A percentile compares a stretch with the other conserved stretches of the same genome.
Evolutionary conservation across 2,797 vertebrate species (phyloP).

Genomic region (Diplodus sargus): DNA sequence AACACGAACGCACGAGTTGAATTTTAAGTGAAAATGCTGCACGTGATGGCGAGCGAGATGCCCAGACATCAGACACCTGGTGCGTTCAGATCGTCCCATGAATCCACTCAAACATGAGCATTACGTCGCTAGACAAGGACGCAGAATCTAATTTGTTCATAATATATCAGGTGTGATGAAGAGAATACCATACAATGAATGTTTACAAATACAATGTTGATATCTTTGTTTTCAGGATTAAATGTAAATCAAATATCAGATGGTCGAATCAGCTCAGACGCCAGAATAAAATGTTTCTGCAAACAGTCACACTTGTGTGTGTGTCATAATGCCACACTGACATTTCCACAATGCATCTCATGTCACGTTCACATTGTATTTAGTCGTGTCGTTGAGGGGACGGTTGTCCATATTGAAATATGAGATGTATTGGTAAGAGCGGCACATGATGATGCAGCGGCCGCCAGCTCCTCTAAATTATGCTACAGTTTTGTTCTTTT

Average conservation of each 20-base stretch:
- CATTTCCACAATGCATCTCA: too few species aligned
- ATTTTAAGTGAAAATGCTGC: conserved; percentile 26
- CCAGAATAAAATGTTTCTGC: not conserved
- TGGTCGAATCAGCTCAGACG: too few species aligned
- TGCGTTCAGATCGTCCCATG: not conserved
- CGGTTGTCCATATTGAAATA: too few species aligned
- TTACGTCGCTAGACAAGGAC: conserved; percentile 6
- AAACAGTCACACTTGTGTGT: too few species aligned
- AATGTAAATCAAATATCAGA: not conserved
- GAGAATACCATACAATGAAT: not conserved
- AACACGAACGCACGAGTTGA: conserved; percentile 20
- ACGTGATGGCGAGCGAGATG: conserved; percentile 20
- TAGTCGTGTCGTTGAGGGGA: too few species aligned
- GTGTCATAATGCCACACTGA: too few species aligned
- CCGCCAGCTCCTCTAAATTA: too few species aligned
- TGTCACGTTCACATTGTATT: too few species aligned
- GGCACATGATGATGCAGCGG: too few species aligned
- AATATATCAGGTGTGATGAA: conserved; percentile 7
- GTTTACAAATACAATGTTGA: not conserved
- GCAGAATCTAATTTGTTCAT: not conserved
- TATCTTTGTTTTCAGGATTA: not conserved
- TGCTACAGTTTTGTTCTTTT: too few species aligned
- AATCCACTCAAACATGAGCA: conserved; percentile 15
- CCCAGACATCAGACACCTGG: conserved; percentile 36
- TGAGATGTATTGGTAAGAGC: too few species aligned